phyloP scores from a whole-genome alignment of 1,140 invertebrate genomes.

The Meteorus sp. region DNA sequence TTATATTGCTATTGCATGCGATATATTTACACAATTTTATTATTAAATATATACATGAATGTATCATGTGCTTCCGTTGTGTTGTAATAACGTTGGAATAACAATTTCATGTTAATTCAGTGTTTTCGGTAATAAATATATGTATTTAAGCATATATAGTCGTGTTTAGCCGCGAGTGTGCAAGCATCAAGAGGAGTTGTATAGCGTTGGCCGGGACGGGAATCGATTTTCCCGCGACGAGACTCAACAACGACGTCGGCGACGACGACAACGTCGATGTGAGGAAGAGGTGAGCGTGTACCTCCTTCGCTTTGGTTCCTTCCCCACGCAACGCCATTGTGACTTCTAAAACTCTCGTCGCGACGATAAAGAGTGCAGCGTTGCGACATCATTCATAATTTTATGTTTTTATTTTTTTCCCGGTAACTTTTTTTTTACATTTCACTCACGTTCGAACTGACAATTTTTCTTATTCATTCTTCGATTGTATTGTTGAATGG shows the following conservation, averaged over 20 bases:
- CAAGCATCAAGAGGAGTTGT: background rate
- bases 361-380: background rate
- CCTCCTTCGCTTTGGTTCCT: conserved; percentile 13
- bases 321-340: background rate
- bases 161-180: background rate
- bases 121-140: no score
- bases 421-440: background rate
- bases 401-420: conserved; percentile 1
- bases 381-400: background rate
- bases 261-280: conserved; percentile 23
- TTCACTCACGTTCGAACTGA: background rate
- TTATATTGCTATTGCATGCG: no score
- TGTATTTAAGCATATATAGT: no score
- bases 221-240: conserved; percentile 29
- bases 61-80: no score
- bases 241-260: conserved; percentile 10
- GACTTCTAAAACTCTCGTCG: background rate
- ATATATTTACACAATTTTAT: no score
- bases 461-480: no score
- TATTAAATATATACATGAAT: no score
- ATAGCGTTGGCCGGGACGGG: conserved; percentile 9
- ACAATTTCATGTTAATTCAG: no score
- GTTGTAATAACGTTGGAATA: background rate
- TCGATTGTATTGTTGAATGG: no score
- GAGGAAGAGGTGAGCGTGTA: conserved; percentile 17